These are phyloP conservation scores for Vannuccia rotundouncinata DNA, from an alignment of 2,888 invertebrate genomes.

Conservation along the genomic window DNA sequence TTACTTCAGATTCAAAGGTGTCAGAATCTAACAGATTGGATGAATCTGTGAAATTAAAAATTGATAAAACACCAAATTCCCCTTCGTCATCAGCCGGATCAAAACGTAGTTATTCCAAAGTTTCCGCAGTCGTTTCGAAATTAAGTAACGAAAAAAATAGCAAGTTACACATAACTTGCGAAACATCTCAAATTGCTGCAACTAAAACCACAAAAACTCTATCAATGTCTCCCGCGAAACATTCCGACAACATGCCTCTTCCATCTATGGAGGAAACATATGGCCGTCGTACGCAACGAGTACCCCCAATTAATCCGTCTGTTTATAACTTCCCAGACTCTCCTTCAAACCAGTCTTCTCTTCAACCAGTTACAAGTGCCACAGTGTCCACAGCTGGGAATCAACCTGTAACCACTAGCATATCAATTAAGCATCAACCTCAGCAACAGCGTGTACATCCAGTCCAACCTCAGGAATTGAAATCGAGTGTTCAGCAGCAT, in stretches of 20 bases:
- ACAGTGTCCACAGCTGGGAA: background rate
- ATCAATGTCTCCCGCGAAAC: background rate
- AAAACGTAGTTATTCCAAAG: no score
- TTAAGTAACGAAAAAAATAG: background rate
- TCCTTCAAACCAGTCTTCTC: background rate
- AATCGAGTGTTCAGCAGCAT: slow-evolving; percentile 3
- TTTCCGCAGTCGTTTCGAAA: background rate
- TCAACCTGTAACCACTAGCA: background rate
- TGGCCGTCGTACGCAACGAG: background rate
- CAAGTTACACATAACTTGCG: background rate
- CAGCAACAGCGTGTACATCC: background rate
- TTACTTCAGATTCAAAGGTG: no score
- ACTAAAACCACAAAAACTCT: background rate
- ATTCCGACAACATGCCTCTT: background rate
- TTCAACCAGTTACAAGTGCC: background rate
- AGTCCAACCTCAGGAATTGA: background rate
- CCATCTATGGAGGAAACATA: slow-evolving; percentile 4
- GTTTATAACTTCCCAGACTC: slow-evolving; percentile 6
- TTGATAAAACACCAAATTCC: no score
- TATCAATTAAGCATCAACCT: background rate
- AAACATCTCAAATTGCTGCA: background rate
- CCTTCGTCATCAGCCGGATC: no score
- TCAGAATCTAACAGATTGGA: no score
- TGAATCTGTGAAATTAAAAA: no score
- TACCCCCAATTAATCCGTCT: background rate